These are phyloP conservation scores for Nowickia ferox DNA, from an alignment of 2,888 invertebrate genomes.

Conservation along the genomic window DNA sequence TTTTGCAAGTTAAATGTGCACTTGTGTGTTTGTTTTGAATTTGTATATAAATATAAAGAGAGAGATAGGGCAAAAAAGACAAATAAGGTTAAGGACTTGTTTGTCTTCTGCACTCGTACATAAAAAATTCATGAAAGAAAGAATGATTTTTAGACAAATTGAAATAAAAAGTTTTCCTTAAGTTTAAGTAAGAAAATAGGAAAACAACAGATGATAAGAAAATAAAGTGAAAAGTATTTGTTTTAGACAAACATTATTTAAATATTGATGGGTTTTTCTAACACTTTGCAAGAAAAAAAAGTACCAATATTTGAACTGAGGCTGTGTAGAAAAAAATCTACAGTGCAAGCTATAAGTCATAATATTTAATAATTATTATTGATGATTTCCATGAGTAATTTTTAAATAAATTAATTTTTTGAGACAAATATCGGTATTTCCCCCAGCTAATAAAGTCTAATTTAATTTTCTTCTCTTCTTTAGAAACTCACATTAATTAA, in stretches of 20 bases:
- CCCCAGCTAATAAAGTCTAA: too few relatives aligned
- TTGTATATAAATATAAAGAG: conserved; percentile 2
- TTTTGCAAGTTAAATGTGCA: not conserved
- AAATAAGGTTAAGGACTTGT: conserved; percentile 59
- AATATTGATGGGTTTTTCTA: conserved; percentile 52
- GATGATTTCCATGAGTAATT: too few relatives aligned
- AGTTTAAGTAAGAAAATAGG: not conserved
- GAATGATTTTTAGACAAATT: not conserved
- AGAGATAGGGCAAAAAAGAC: conserved; percentile 6
- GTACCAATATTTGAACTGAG: conserved; percentile 5
- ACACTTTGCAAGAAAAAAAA: conserved; percentile 13
- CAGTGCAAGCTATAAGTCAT: too few relatives aligned
- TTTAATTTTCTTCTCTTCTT: too few relatives aligned
- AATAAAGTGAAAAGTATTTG: conserved; percentile 38
- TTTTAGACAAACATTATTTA: conserved; percentile 3
- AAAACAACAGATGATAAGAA: not conserved
- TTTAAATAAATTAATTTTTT: too few relatives aligned
- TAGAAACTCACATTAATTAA: too few relatives aligned
- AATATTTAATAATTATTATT: too few relatives aligned
- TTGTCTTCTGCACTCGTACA: too few relatives aligned
- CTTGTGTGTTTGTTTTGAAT: conserved; percentile 8
- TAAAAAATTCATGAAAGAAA: not conserved
- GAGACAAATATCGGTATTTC: too few relatives aligned
- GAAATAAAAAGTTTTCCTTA: conserved; percentile 25
- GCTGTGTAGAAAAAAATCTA: not conserved